A percentile compares a stretch with the other conserved stretches of the same genome.
Conservation (phyloP, 2,113 vertebrate genomes). For the Mixornis gularis region DNA sequence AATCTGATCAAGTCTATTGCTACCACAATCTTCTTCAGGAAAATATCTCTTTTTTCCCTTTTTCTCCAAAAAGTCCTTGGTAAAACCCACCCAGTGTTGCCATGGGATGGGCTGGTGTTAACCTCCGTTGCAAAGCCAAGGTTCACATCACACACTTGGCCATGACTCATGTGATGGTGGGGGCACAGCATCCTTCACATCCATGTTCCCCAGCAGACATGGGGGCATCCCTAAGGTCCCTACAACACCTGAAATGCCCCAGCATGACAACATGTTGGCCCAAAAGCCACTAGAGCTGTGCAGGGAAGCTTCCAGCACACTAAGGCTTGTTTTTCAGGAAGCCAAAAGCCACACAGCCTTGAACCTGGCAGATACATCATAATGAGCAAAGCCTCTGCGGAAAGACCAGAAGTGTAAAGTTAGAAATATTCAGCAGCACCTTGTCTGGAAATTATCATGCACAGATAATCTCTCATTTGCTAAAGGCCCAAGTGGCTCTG, state of each 20-base stretch:
- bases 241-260: not conserved
- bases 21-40: not conserved
- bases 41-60: not conserved
- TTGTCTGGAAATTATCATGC: not conserved
- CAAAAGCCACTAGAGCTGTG: not conserved
- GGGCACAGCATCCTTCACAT: not conserved
- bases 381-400: conserved; percentile 18
- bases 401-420: not conserved
- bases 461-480: not conserved
- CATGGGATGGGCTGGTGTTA: not conserved
- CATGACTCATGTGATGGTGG: fast-evolving
- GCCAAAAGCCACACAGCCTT: not conserved
- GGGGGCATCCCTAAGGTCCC: not conserved
- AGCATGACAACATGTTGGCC: fast-evolving
- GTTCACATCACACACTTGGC: fast-evolving
- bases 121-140: not conserved
- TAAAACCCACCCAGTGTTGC: not conserved
- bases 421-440: conserved; percentile 31
- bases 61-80: not conserved
- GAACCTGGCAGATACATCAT: not conserved
- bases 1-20: not conserved
- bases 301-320: not conserved
- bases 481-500: not conserved
- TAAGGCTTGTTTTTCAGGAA: not conserved
- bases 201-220: not conserved